Evolutionary conservation across 37 sponge, comb jelly and placozoan species (phyloP).

Genomic region (Crambe crambe): DNA sequence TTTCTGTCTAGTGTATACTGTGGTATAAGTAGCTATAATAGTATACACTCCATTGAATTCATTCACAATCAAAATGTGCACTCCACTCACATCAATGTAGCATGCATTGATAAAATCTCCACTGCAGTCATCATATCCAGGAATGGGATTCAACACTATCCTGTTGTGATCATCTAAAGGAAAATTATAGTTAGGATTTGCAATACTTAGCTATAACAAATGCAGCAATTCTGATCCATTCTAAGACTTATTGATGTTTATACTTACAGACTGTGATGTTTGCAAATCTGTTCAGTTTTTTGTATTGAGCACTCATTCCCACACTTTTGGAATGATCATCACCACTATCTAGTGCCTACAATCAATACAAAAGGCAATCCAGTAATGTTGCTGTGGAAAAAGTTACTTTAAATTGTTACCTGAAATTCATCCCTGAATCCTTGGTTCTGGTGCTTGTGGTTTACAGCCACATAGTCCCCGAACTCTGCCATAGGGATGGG

Average conservation of each 20-base stretch:
- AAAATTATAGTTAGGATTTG: background rate
- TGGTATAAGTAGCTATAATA: too few relatives aligned
- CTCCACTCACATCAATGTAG: conserved; percentile 69
- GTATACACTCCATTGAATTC: too few relatives aligned
- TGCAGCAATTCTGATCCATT: background rate
- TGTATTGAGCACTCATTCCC: background rate
- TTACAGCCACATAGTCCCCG: conserved; percentile 26
- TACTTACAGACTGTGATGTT: background rate
- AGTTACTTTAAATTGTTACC: conserved; percentile 27
- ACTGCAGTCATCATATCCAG: too few relatives aligned
- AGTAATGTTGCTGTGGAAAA: too few relatives aligned
- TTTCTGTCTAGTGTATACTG: too few relatives aligned
- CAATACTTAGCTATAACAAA: too few relatives aligned
- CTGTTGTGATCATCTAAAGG: conserved; percentile 40
- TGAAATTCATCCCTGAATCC: conserved; percentile 20
- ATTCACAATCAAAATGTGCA: too few relatives aligned
- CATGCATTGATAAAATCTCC: too few relatives aligned
- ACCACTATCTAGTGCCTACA: background rate
- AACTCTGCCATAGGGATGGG: conserved; percentile 11
- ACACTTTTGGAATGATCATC: background rate
- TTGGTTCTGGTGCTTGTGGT: conserved; percentile 13
- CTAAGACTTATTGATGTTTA: background rate
- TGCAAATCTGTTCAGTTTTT: background rate
- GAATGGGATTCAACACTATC: conserved; percentile 20
- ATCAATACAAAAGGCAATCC: too few relatives aligned